phyloP scores from a whole-genome alignment of 2,888 invertebrate species.

The Hybos culiciformis region DNA sequence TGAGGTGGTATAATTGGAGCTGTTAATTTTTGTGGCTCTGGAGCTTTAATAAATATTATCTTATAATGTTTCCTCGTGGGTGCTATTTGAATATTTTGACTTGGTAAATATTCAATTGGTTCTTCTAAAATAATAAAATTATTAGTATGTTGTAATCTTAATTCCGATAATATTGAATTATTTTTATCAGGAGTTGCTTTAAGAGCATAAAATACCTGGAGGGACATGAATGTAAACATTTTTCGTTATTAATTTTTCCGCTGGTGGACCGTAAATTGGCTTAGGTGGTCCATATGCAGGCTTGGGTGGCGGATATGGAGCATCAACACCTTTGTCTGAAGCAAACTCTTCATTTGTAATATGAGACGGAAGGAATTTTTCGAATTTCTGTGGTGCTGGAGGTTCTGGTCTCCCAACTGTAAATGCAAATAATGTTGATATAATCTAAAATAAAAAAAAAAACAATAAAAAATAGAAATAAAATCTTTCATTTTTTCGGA shows the following conservation, averaged over 20 bases:
- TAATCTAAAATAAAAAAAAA: slow-evolving; percentile 19
- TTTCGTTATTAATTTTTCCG: slow-evolving; percentile 31
- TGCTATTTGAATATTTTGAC: slow-evolving; percentile 34
- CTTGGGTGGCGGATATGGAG: slow-evolving; percentile 21
- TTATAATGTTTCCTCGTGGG: slow-evolving; percentile 43
- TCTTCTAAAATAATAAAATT: no score
- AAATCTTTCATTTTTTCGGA: neutral
- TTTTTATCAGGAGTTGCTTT: no score
- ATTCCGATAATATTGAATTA: no score
- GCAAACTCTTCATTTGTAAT: slow-evolving; percentile 14
- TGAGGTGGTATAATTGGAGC: slow-evolving; percentile 45
- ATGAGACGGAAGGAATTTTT: slow-evolving; percentile 28
- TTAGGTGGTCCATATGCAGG: slow-evolving; percentile 32
- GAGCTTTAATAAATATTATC: slow-evolving; percentile 45
- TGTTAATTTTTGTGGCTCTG: slow-evolving; percentile 37
- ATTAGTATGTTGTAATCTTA: no score
- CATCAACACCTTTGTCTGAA: slow-evolving; percentile 16
- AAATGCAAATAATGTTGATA: slow-evolving; percentile 31
- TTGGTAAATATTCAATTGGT: slow-evolving; percentile 32
- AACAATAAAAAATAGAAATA: neutral
- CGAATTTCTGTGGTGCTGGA: slow-evolving; percentile 24
- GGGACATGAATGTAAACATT: slow-evolving; percentile 43
- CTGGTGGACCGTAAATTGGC: slow-evolving; percentile 29
- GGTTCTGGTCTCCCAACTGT: slow-evolving; percentile 35
- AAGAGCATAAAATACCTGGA: no score